phyloP scores from a whole-genome alignment of 2,797 vertebrate species.

The Spinus pinus region DNA sequence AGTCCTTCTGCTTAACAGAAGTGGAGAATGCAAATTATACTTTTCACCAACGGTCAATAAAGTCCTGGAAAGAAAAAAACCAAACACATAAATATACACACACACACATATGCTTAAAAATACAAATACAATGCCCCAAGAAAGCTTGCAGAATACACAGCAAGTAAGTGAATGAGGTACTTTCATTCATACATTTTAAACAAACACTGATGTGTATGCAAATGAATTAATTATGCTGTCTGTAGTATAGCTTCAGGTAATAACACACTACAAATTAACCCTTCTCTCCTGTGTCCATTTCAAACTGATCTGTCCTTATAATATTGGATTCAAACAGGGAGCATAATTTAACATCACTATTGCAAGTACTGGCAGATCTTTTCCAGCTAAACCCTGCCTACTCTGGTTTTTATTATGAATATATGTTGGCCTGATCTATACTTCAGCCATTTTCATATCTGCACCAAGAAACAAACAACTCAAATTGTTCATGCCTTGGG shows the following conservation, averaged over 20 bases:
- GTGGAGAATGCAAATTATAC: neutral
- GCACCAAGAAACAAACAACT: neutral
- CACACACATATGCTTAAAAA: rapidly evolving
- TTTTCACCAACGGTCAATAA: neutral
- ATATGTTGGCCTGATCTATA: neutral
- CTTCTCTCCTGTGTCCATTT: neutral
- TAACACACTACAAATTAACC: neutral
- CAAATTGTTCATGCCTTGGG: neutral
- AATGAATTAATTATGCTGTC: neutral
- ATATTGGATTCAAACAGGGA: neutral
- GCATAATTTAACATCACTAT: neutral
- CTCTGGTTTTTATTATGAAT: neutral
- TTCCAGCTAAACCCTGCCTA: neutral
- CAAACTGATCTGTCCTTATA: neutral
- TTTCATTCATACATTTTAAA: neutral
- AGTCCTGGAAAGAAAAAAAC: neutral
- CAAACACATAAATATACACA: neutral
- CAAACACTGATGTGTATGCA: neutral
- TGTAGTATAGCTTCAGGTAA: neutral
- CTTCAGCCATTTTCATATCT: neutral
- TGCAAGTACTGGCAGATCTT: neutral
- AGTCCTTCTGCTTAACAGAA: neutral
- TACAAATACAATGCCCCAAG: rapidly evolving
- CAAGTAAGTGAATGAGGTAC: neutral
- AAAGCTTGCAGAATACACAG: neutral